Evolutionary conservation across 2,888 invertebrate genomes (phyloP).

Genomic region (Clanis bilineata): DNA sequence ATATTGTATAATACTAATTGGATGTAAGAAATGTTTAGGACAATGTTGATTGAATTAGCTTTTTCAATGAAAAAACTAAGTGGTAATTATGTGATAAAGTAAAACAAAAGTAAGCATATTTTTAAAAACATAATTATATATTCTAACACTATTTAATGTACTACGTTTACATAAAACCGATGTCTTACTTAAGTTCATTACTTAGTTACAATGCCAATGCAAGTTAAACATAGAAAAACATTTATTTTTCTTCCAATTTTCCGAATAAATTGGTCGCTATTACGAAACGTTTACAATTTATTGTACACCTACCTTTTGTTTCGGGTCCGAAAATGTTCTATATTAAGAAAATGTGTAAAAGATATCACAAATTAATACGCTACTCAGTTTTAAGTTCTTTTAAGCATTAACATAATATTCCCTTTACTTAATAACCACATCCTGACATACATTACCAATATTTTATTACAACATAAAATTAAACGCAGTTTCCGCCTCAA

Average conservation of each 20-base stretch:
- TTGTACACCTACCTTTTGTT: too few species aligned
- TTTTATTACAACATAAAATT: too few species aligned
- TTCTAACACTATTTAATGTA: not conserved
- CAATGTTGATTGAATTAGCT: slow-evolving; percentile 21
- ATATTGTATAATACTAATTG: slow-evolving; percentile 33
- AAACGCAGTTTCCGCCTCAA: too few species aligned
- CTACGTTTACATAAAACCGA: not conserved
- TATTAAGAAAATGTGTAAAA: not conserved
- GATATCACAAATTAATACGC: not conserved
- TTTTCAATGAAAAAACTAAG: slow-evolving; percentile 3
- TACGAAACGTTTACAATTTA: slow-evolving; percentile 36
- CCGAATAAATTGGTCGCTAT: slow-evolving; percentile 31
- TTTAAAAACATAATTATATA: not conserved
- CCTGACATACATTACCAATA: not conserved
- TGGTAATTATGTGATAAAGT: not conserved
- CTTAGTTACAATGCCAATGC: not conserved
- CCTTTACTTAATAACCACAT: too few species aligned
- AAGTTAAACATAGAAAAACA: not conserved
- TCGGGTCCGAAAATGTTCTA: not conserved
- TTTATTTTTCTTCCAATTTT: slow-evolving; percentile 32
- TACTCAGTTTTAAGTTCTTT: not conserved
- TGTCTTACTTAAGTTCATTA: not conserved
- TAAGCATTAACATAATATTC: too few species aligned
- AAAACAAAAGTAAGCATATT: too few species aligned
- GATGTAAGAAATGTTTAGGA: slow-evolving; percentile 30